phyloP scores from a whole-genome alignment of 2,797 vertebrate genomes.

The Notolepis coatsorum region DNA sequence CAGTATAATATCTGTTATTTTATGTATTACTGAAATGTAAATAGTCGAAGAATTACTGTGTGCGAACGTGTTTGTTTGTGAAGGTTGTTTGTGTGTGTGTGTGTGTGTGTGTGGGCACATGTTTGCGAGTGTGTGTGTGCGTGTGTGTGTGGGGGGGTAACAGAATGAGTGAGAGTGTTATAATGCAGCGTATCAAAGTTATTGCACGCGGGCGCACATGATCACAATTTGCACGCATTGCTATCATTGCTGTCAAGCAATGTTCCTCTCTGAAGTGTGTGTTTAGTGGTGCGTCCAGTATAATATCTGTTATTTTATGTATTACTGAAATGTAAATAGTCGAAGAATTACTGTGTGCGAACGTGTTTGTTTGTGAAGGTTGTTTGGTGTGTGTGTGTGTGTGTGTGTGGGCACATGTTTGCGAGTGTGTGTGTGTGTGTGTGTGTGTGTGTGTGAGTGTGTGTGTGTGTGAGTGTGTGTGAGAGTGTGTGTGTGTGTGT shows the following conservation, averaged over 20 bases:
- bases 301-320: too few species aligned
- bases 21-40: neutral
- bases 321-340: neutral
- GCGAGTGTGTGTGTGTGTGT: neutral
- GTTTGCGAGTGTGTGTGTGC: neutral
- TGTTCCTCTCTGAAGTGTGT: too few species aligned
- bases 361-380: neutral
- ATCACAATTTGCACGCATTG: too few species aligned
- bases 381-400: too few species aligned
- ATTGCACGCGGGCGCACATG: too few species aligned
- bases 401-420: too few species aligned
- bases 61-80: neutral
- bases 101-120: too few species aligned
- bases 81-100: too few species aligned
- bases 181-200: too few species aligned
- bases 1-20: neutral
- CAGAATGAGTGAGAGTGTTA: neutral
- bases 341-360: neutral
- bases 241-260: too few species aligned
- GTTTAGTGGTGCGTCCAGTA: neutral
- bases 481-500: neutral
- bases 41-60: neutral
- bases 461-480: constrained; percentile 10
- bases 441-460: neutral
- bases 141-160: too few species aligned